Base-by-base conservation (phyloP, 2,113 vertebrate species). In the Carassius carassius region DNA sequence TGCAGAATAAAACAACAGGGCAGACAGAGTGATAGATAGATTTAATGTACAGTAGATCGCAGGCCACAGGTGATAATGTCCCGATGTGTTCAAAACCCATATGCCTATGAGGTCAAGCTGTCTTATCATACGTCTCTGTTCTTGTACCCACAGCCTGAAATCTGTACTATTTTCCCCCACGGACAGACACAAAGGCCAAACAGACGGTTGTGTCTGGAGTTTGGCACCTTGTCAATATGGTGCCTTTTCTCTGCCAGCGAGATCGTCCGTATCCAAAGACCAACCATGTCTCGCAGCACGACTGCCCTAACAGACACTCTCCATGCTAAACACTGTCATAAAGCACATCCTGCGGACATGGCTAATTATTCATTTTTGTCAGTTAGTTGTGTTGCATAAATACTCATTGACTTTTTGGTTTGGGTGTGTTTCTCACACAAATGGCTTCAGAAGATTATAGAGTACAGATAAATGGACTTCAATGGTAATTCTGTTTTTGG, bases 181-280 rank as follows among this genome's bases (percentile, higher is more conserved):
- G n/a, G 75, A 83, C 56, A 84, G 35, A 65, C n/a, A 84, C 81
- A 81, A 74, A 84, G 67, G 82, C 67, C 77, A 81, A 60, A 62
- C 77, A 44, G 76, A 80, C 67, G n/a, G 76, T 74, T 67, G 67
- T 5, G 65, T 82, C 69, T 67, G 32, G n/a, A 63, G 21, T 75
- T 44, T 80, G 85, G 82, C 82, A 74, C 44, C 67, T 84, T 58
- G 82, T 84, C 73, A 67, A 86, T 81, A 84, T 17, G 12, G 16
- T 23, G 65, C 41, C 23, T 85, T 29, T 21, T 19, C 25, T 65
- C 44, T 74, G 58, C 29, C 29, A 60, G 67, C 21, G 4, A 76
- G 70, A 16, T 58, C 32, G 29, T 65, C 17, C 63, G 58, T 41
- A 54, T 75, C 70, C 56, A 81, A 67, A 80, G 60, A 63, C 60